A percentile compares a stretch with the other conserved stretches of the same genome.
These are phyloP conservation scores for Diuraphis noxia DNA, from an alignment of 1,140 invertebrate genomes.

Conservation along the genomic window DNA sequence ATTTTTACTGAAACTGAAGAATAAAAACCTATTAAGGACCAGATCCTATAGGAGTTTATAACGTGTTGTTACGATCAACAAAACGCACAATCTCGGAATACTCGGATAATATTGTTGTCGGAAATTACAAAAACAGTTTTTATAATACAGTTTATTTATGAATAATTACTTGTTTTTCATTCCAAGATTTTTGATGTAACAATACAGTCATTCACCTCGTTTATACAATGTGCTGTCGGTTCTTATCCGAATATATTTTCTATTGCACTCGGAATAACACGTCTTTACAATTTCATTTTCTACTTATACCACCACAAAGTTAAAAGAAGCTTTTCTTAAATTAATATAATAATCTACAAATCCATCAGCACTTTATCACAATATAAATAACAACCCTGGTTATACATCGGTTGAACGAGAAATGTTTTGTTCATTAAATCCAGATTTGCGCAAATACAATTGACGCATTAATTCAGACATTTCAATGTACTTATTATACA, in stretches of 20 bases:
- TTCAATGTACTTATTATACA: no score
- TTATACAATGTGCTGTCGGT: not conserved
- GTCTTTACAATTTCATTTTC: not conserved
- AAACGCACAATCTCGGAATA: not conserved
- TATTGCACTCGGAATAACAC: not conserved
- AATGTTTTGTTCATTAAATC: not conserved
- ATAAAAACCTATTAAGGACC: not conserved
- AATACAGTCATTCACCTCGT: not conserved
- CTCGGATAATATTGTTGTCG: not conserved
- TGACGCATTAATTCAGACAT: no score
- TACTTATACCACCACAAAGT: not conserved
- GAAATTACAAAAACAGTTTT: not conserved
- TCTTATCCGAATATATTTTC: not conserved
- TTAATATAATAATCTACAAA: not conserved
- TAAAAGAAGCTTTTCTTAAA: not conserved
- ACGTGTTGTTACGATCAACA: not conserved
- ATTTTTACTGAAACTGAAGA: not conserved
- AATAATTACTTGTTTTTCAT: not conserved
- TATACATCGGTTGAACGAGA: not conserved
- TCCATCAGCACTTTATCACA: not conserved
- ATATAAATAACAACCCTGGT: not conserved
- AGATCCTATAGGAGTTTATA: not conserved
- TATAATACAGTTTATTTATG: not conserved
- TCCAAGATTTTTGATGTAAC: not conserved
- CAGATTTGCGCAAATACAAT: not conserved